A percentile compares a stretch with the other conserved stretches of the same genome.
phyloP scores from a whole-genome alignment of 2,113 vertebrate species.

The Antidorcas marsupialis region DNA sequence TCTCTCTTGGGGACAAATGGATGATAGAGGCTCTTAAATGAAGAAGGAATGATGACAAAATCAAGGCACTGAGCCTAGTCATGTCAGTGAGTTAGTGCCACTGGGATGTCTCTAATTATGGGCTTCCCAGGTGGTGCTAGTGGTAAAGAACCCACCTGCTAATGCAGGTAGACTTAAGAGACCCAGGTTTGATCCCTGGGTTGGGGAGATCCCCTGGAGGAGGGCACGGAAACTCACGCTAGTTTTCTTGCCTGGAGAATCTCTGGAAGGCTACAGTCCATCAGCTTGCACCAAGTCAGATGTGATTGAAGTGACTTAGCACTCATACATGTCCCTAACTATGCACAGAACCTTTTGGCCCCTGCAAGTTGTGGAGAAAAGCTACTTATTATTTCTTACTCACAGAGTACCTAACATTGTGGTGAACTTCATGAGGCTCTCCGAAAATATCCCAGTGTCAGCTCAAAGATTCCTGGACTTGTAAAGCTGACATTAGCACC shows the following conservation, averaged over 20 bases:
- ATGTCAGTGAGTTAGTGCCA: neutral
- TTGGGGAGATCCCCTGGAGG: neutral
- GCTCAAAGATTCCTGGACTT: neutral
- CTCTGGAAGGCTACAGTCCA: neutral
- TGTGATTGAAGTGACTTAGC: neutral
- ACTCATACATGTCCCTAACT: neutral
- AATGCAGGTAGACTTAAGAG: neutral
- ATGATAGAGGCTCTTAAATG: neutral
- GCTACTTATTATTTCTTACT: neutral
- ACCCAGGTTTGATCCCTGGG: neutral
- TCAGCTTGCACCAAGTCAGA: neutral
- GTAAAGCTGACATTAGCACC: neutral
- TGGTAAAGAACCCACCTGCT: neutral
- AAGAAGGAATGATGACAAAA: neutral
- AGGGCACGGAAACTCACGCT: accelerated
- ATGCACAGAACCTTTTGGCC: neutral
- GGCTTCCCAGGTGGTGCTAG: neutral
- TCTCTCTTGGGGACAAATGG: neutral
- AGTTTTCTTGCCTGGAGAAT: neutral
- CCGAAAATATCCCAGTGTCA: neutral
- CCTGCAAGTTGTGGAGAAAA: neutral
- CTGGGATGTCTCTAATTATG: neutral
- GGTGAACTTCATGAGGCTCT: neutral
- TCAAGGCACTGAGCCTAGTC: neutral
- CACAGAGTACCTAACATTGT: neutral